These are phyloP conservation scores for Pelobates fuscus DNA, from an alignment of 2,113 vertebrate genomes.

Conservation along the genomic window DNA sequence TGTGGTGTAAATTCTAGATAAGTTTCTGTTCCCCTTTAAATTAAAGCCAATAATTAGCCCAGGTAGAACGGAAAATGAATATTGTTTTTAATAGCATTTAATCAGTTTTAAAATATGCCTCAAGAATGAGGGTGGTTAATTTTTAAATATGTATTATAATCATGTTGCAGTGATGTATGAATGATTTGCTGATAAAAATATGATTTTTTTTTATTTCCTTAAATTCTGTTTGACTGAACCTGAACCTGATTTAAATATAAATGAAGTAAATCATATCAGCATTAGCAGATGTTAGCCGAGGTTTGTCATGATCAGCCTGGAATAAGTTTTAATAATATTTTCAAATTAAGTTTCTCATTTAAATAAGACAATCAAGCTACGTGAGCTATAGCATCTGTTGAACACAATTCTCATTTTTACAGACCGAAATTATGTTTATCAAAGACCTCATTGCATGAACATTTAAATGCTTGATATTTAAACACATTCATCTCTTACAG, in stretches of 20 bases:
- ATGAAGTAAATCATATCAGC: constrained; percentile 7
- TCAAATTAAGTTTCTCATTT: not conserved
- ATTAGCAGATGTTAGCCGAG: constrained; percentile 6
- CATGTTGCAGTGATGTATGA: not conserved
- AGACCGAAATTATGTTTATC: too few relatives aligned
- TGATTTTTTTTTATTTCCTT: constrained; percentile 4
- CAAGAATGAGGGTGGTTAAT: not conserved
- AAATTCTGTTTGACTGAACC: not conserved
- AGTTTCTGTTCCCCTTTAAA: too few relatives aligned
- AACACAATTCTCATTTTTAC: not conserved
- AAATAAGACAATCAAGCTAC: constrained; percentile 6
- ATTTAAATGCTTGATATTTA: too few relatives aligned
- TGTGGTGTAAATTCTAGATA: too few relatives aligned
- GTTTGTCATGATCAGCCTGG: constrained; percentile 1
- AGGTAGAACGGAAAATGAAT: too few relatives aligned
- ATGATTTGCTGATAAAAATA: not conserved
- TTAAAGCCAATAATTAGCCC: too few relatives aligned
- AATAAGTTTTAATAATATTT: constrained; percentile 16
- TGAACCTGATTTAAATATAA: constrained; percentile 8
- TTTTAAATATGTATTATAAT: not conserved
- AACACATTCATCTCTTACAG: too few relatives aligned
- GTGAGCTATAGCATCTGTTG: not conserved
- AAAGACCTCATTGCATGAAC: too few relatives aligned
- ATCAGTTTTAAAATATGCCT: not conserved
- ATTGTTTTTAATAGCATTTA: too few relatives aligned